Conservation (phyloP, 2,888 invertebrate species). For the Noctua fimbriata region DNA sequence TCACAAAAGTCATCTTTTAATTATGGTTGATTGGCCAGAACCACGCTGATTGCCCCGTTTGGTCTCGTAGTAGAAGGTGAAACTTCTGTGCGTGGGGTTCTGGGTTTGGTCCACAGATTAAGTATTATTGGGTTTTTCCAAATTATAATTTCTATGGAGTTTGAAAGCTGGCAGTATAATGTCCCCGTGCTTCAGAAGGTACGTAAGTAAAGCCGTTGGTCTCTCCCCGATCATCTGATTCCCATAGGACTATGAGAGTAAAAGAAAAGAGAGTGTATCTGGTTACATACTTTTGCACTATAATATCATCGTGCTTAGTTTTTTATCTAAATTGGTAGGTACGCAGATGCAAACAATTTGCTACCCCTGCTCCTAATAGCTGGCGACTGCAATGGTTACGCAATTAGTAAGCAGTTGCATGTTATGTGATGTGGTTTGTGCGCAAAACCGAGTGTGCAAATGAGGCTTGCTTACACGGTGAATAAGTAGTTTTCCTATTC, state of each 20-base stretch:
- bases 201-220: background rate
- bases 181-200: background rate
- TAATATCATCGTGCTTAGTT: background rate
- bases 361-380: conserved; percentile 34
- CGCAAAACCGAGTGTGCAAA: conserved; percentile 14
- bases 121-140: background rate
- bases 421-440: conserved; percentile 44
- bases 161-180: background rate
- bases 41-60: background rate
- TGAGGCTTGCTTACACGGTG: conserved; percentile 14
- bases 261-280: background rate
- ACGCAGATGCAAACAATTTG: background rate
- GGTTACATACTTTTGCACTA: background rate
- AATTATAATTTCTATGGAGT: background rate
- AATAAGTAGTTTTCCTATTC: conserved; percentile 23
- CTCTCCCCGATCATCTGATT: background rate
- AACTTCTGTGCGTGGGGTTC: background rate
- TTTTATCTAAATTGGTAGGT: background rate
- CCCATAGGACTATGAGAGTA: background rate
- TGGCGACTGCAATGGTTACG: conserved; percentile 58
- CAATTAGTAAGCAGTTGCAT: conserved; percentile 59
- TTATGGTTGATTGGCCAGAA: background rate
- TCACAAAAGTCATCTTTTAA: background rate
- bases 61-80: background rate
- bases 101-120: background rate